A percentile compares a stretch with the other conserved stretches of the same genome.
These are phyloP conservation scores for Lobophora halterata DNA, from an alignment of 2,888 invertebrate species.

Conservation along the genomic window DNA sequence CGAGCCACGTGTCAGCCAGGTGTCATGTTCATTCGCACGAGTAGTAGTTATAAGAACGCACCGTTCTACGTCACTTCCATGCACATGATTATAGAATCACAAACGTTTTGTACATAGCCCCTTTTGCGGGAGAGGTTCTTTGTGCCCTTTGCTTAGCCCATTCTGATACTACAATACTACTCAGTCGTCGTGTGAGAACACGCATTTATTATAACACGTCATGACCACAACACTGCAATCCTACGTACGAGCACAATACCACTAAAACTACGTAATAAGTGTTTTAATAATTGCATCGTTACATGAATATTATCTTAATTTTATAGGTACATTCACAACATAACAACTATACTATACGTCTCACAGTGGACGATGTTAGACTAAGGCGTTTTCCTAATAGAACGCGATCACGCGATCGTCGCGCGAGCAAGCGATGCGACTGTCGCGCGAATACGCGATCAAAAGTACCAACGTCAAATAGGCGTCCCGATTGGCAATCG, in stretches of 20 bases:
- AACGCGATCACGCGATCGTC: no score
- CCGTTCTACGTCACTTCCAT: conserved; percentile 5
- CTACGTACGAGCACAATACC: conserved; percentile 7
- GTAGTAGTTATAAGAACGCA: no score
- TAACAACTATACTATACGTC: no score
- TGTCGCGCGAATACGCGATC: no score
- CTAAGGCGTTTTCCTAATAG: no score
- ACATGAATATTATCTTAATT: not conserved
- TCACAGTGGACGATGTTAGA: no score
- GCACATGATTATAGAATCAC: conserved; percentile 18
- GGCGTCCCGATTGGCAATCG: no score
- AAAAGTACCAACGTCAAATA: no score
- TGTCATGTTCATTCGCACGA: no score
- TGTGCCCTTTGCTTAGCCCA: conserved; percentile 21
- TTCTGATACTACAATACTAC: conserved; percentile 27
- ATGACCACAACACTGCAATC: conserved; percentile 9
- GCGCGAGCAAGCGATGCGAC: no score
- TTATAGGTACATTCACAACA: no score
- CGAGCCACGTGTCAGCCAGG: no score
- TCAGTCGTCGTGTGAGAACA: conserved; percentile 28
- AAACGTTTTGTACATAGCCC: conserved; percentile 15
- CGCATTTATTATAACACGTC: conserved; percentile 12
- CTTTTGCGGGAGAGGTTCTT: conserved; percentile 4
- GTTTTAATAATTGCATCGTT: conserved; percentile 8
- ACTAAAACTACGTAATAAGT: conserved; percentile 2